Conservation (phyloP, 2,113 vertebrate genomes). For the Burhinus oedicnemus region DNA sequence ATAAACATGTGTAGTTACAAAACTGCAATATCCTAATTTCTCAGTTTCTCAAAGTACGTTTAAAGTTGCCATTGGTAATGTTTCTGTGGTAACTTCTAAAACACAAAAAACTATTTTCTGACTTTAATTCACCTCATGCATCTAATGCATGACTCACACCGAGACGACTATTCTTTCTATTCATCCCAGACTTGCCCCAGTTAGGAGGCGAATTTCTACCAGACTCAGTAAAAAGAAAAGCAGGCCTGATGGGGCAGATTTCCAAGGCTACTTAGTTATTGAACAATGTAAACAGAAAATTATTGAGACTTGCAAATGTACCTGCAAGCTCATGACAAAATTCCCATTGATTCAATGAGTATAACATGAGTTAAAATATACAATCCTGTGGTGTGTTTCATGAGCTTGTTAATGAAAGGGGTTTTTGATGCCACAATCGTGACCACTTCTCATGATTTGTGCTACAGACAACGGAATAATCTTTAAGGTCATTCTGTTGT, state of each 20-base stretch:
- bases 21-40: background rate
- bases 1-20: background rate
- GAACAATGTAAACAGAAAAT: background rate
- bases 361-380: background rate
- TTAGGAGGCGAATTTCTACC: conserved; percentile 17
- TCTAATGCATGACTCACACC: background rate
- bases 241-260: background rate
- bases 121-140: background rate
- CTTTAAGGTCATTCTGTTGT: background rate
- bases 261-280: background rate
- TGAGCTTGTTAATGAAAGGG: background rate
- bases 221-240: background rate
- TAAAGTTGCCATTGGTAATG: background rate
- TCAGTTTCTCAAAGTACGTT: background rate
- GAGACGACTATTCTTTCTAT: background rate
- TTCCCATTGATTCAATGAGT: background rate
- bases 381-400: background rate
- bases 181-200: background rate
- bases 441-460: background rate
- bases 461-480: background rate
- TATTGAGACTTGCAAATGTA: background rate
- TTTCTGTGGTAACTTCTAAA: background rate
- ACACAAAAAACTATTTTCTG: background rate
- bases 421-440: background rate
- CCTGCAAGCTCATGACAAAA: background rate